A percentile compares a stretch with the other conserved stretches of the same genome.
phyloP scores from a whole-genome alignment of 2,113 vertebrate species.

The Recurvirostra avosetta region DNA sequence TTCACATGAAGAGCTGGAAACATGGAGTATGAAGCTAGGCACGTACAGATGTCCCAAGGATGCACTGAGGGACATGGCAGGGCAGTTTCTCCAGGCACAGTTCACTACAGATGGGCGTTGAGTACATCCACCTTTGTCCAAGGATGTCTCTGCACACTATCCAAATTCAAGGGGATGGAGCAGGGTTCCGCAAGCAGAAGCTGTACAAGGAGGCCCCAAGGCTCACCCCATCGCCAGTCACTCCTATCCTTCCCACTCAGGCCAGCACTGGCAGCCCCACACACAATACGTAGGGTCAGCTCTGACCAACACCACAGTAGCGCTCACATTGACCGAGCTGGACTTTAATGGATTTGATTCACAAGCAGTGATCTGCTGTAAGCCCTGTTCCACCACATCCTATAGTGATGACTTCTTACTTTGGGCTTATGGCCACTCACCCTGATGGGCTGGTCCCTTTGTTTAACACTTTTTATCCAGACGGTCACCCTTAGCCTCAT shows the following conservation, averaged over 20 bases:
- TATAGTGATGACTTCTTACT: background rate
- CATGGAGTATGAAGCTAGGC: background rate
- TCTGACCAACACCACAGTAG: background rate
- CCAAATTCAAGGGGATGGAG: background rate
- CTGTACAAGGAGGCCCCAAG: background rate
- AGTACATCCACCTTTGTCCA: background rate
- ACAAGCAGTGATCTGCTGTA: background rate
- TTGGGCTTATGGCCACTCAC: background rate
- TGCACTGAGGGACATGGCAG: background rate
- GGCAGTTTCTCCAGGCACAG: background rate
- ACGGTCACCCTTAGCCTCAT: background rate
- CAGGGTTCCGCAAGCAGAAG: background rate
- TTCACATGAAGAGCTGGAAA: background rate
- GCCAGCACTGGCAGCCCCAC: background rate
- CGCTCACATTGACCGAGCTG: rapidly evolving
- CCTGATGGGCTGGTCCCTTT: background rate
- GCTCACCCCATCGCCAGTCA: background rate
- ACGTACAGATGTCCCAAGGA: background rate
- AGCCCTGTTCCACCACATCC: background rate
- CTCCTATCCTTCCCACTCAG: background rate
- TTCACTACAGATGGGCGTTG: background rate
- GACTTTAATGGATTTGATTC: background rate
- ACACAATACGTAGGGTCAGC: rapidly evolving
- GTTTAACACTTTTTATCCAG: background rate
- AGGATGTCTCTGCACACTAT: background rate